These are phyloP conservation scores for Spinus pinus DNA, from an alignment of 2,797 vertebrate genomes.

Conservation along the genomic window DNA sequence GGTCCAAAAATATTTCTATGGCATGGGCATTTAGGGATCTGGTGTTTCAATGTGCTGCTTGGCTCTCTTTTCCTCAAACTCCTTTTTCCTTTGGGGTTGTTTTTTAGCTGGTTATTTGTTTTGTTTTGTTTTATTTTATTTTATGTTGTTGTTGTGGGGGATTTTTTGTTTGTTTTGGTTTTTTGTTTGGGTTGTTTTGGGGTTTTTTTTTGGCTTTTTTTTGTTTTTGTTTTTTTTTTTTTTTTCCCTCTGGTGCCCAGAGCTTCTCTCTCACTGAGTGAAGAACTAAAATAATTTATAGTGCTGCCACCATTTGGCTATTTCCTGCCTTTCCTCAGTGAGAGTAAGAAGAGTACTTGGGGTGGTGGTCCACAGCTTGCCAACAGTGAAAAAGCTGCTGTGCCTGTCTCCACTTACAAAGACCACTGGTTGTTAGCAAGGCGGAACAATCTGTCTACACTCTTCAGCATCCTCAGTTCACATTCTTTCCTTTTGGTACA, in stretches of 20 bases:
- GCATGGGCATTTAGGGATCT: not conserved
- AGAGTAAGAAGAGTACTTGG: not conserved
- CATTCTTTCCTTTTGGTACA: not conserved
- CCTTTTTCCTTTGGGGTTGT: not conserved
- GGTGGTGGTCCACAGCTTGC: not conserved
- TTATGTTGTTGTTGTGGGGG: not conserved
- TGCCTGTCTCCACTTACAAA: not conserved
- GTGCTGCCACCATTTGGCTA: fast-evolving
- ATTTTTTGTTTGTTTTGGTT: too few species aligned
- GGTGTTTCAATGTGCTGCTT: not conserved
- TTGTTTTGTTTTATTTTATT: too few species aligned
- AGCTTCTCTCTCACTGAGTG: not conserved
- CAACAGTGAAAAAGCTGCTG: not conserved
- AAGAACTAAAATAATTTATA: not conserved
- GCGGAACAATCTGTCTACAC: fast-evolving
- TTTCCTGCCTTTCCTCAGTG: not conserved
- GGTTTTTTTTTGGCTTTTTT: not conserved
- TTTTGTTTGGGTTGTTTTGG: not conserved
- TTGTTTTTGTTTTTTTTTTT: too few species aligned
- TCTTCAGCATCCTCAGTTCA: not conserved
- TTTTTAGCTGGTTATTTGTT: too few species aligned
- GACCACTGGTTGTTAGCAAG: not conserved
- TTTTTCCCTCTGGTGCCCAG: too few species aligned
- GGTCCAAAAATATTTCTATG: not conserved
- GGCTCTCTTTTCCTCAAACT: not conserved